Base-by-base conservation (phyloP, 2,888 invertebrate genomes). In the Ormyrus rosae region DNA sequence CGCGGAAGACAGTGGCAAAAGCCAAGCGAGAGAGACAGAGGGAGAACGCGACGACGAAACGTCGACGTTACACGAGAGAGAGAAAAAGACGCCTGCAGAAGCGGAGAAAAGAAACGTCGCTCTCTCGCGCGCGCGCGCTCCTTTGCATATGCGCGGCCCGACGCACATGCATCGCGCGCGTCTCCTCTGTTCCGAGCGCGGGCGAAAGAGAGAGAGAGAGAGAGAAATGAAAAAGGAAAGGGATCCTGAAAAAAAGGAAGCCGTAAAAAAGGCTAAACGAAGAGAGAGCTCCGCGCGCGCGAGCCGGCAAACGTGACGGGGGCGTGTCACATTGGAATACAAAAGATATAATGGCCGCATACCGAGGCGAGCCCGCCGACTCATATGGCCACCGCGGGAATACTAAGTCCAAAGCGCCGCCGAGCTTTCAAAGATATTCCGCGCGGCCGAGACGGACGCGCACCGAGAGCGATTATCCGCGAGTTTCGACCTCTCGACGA, bases 321-420 rank as follows among this genome's bases (percentile, higher is more conserved):
- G 89, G 88, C 87, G 89, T 87, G 89, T 87, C 89, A 84, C 87
- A 85, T 86, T 85, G 84, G 86, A 86, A 87, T 85, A 86, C 87
- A 86, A 86, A 84, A 86, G 86, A 84, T 86, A 86, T 86, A 85
- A 86, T 87, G 83, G 81, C 85, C 85, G 87, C 88, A 87, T 88
- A 86, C 87, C 88, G 84, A 87, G 85, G 86, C 85, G 58, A 34
- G 34, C 34, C 34, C 83, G 84, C 84, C 84, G 85, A 85, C 86
- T 86, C 85, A 85, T 86, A 85, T 85, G 70, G 64, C 85, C 84
- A 85, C 83, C 84, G 82, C 68, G 85, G 85, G 86, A 88, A 88
- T 87, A 86, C 87, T 87, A 86, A 86, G 86, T 87, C 82, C 77
- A 19, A 5, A 55, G 71, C 63, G 34, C 10, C 56, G 61, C 64